Evolutionary conservation across 2,888 invertebrate species (phyloP).

Genomic region (Hirtodrosophila duncani): DNA sequence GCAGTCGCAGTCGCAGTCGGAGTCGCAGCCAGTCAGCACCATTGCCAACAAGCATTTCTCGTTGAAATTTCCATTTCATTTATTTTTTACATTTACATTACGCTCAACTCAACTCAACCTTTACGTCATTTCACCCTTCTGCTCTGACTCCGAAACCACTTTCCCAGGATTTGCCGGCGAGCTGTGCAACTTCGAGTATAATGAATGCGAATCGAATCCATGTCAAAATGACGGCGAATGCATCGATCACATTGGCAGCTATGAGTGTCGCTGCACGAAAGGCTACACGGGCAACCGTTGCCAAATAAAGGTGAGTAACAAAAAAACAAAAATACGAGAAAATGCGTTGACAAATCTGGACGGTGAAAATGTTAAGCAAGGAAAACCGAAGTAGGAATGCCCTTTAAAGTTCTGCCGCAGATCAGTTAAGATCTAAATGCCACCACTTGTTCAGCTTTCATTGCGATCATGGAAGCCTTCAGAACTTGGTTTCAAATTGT

Average conservation of each 20-base stretch:
- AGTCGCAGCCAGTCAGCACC: conserved; percentile 6
- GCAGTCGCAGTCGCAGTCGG: conserved; percentile 28
- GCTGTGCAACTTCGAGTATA: conserved; percentile 86
- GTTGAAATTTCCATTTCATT: conserved; percentile 72
- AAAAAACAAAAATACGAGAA: background rate
- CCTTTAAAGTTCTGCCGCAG: too few species aligned
- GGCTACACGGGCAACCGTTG: conserved; percentile 85
- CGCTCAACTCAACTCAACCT: conserved; percentile 9
- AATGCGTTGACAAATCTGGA: background rate
- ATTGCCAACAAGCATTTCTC: conserved; percentile 26
- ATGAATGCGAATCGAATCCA: conserved; percentile 87
- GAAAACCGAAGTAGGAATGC: too few species aligned
- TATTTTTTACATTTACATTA: conserved; percentile 69
- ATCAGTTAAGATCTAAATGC: too few species aligned
- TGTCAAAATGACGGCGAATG: conserved; percentile 87
- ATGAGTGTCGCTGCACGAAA: conserved; percentile 83
- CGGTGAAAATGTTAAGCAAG: background rate
- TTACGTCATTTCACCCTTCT: too few species aligned
- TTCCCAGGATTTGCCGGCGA: conserved; percentile 84
- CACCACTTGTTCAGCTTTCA: too few species aligned
- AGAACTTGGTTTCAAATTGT: too few species aligned
- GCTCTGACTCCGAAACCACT: background rate
- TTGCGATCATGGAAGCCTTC: too few species aligned
- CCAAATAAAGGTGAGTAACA: conserved; percentile 83
- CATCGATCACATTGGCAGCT: conserved; percentile 85